Base-by-base conservation (phyloP, 2,888 invertebrate genomes). In the Epinotia nisella region DNA sequence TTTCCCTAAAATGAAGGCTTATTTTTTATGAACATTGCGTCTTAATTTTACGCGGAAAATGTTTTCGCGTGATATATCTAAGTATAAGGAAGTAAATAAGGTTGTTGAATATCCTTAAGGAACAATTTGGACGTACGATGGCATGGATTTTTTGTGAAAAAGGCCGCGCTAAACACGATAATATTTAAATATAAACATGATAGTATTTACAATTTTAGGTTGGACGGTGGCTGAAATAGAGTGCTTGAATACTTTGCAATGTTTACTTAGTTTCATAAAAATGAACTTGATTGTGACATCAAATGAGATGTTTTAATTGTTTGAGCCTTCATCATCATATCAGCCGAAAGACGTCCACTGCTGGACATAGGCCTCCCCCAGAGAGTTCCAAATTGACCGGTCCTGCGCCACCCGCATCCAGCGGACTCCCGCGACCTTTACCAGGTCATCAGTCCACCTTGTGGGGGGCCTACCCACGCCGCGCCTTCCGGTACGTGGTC, bases 1-100 rank as follows among this genome's bases (percentile, higher is more conserved):
- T 73, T 73, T 73, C 69, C 68, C 68, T 73, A 73, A 69, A 72
- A 72, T 72, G 72, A 72, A 72, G 67, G 72, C 72, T 62, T 72
- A 62, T 72, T 72, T 72, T 72, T 67, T 68, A 56, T 68, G 56
- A 67, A 72, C 61, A 68, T 72, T 62, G 61, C 56, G 56, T 62
- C 72, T 68, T 68, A 61, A 72, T 56, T 72, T 72, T 56, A 72
- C 72, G 39, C 61, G 61, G 35, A 49, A 72, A 72, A 72, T 62
- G 15, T 67, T 68, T 72, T 56, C 19, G 21, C 67, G 35, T 49
- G 29, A 67, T 45, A 21, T 41, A 35, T 9, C 35, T 60, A 60
- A 61, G 66, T 55, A 56, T 66, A 21, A 56, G 61, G 49, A 61
- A 72, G 53, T 72, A 59, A 71, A 58, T 65, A 71, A 15, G 55